These are phyloP conservation scores for Cossypha dichroa DNA, from an alignment of 2,797 vertebrate species.

Conservation along the genomic window DNA sequence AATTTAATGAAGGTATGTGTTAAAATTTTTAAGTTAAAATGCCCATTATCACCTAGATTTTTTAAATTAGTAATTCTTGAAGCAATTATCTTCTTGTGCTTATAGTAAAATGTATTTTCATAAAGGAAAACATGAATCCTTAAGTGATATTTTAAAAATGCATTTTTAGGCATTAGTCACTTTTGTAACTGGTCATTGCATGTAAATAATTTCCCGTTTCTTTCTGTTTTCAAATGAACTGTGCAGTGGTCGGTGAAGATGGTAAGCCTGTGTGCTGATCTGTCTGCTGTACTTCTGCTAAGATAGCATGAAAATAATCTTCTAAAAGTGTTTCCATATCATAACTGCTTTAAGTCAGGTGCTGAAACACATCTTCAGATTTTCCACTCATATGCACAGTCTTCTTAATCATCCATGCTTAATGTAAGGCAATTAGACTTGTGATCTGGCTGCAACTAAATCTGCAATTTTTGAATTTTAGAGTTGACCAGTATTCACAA, in stretches of 20 bases:
- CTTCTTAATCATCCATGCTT: constrained; percentile 66
- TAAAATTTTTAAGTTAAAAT: not conserved
- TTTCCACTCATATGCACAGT: constrained; percentile 58
- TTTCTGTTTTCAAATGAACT: constrained; percentile 85
- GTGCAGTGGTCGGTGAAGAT: constrained; percentile 93
- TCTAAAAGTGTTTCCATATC: constrained; percentile 67
- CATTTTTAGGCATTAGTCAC: constrained; percentile 25
- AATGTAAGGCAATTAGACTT: constrained; percentile 32
- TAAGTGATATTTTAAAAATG: not conserved
- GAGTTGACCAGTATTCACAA: not conserved
- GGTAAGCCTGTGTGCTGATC: constrained; percentile 87
- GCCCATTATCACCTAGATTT: constrained; percentile 36
- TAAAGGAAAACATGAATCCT: not conserved
- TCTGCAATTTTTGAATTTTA: not conserved
- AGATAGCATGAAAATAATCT: constrained; percentile 73
- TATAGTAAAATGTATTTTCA: constrained; percentile 24
- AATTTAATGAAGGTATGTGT: not conserved
- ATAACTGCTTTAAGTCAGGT: constrained; percentile 69
- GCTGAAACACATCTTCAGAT: constrained; percentile 59
- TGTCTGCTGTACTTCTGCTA: constrained; percentile 76
- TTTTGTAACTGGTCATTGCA: constrained; percentile 67
- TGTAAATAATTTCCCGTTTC: constrained; percentile 83
- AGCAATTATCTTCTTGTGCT: constrained; percentile 42
- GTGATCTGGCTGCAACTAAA: not conserved
- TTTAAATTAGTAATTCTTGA: constrained; percentile 37